Evolutionary conservation across 2,797 vertebrate genomes (phyloP).

Genomic region (Thaleichthys pacificus): DNA sequence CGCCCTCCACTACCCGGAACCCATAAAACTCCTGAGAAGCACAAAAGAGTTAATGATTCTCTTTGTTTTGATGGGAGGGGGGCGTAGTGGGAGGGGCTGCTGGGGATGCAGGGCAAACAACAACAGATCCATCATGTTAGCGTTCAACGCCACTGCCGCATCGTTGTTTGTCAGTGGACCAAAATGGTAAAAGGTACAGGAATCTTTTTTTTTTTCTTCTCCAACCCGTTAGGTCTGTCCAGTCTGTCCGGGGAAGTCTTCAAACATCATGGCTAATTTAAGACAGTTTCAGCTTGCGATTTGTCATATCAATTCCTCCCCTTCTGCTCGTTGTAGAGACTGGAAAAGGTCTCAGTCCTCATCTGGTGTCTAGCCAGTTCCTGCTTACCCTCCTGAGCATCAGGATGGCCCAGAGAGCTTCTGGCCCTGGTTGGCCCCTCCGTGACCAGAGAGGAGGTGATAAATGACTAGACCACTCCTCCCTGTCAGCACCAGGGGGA

Average conservation of each 20-base stretch:
- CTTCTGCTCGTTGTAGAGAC: too few relatives aligned
- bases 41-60: conserved; percentile 82
- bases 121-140: conserved; percentile 80
- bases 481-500: conserved; percentile 70
- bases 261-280: too few relatives aligned
- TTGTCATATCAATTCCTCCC: too few relatives aligned
- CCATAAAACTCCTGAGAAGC: conserved; percentile 79
- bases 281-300: too few relatives aligned
- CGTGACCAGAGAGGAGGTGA: conserved; percentile 81
- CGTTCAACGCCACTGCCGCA: neutral
- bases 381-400: conserved; percentile 59
- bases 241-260: too few relatives aligned
- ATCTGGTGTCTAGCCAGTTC: conserved; percentile 29
- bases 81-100: conserved; percentile 16
- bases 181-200: conserved; percentile 58
- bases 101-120: conserved; percentile 68
- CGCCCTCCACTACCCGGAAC: conserved; percentile 77
- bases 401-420: conserved; percentile 65
- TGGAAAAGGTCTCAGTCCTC: neutral
- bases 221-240: too few relatives aligned
- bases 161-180: neutral
- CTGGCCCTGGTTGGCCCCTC: conserved; percentile 63
- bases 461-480: conserved; percentile 83
- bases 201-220: conserved; percentile 32
- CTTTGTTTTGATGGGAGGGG: conserved; percentile 65